Evolutionary conservation across 2,797 vertebrate genomes (phyloP), one percentile per base, ranked within the genome.

Genomic region (Hoplostethus atlanticus): DNA sequence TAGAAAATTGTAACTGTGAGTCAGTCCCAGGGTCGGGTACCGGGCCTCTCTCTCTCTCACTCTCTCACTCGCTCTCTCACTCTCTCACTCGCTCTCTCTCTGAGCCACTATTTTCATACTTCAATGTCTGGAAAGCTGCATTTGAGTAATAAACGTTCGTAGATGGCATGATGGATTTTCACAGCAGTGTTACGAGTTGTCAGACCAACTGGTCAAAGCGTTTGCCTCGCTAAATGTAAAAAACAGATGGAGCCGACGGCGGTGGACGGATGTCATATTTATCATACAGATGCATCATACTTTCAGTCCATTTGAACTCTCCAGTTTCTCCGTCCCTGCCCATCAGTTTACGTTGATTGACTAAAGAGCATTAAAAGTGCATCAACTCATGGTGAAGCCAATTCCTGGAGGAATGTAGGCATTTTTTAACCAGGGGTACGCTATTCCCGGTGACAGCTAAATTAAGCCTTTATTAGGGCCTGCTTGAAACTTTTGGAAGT

Each of bases 221-320:
- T 21, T 66, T 15, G 64, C 36, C 16, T 75, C 58, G 46, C 59
- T 80, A 25, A 91, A 82, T 59, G 62, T 66, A 83, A 84, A 63
- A 90, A 92, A 56, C 92, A 92, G 91, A 93, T 87, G 90, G 65
- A 46, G 61, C 62, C 12, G 76, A 74, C 30, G 71, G 50, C 38
- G 60, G 55, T n/a, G 62, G 67, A 40, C 42, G 48, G 57, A 71
- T 40, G 73, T 21, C 65, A 8, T 67, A 79, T 77, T 71, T 78
- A 76, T 85, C 61, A 65, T 53, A 28, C 65, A 76, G 85, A 72
- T 6, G 17, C 76, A 68, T 68, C 79, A 40, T 52, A 15, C 13
- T 61, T 47, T 46, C 58, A 46, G 58, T 30, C 58, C 0, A 59
- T 63, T 76, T 52, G 44, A 63, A 58, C n/a, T 15, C 40, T 60